These are phyloP conservation scores for Armadillidium nasatum DNA, from an alignment of 1,140 invertebrate species.

Conservation along the genomic window DNA sequence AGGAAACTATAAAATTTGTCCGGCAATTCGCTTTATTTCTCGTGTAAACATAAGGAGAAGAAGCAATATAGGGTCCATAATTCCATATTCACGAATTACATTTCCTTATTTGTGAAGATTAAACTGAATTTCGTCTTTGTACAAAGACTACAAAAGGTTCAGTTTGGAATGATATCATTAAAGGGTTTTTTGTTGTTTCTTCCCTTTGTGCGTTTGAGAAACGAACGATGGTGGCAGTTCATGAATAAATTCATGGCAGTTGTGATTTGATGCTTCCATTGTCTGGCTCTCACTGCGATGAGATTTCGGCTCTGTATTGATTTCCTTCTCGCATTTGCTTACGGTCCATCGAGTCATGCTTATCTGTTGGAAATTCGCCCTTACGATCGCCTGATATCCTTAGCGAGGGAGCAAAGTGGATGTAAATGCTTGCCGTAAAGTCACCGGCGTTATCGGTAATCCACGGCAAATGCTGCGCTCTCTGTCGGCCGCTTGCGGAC, in stretches of 20 bases:
- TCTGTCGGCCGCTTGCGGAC: slow-evolving; percentile 29
- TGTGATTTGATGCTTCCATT: slow-evolving; percentile 43
- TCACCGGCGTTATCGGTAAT: slow-evolving; percentile 39
- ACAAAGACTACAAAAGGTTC: background rate
- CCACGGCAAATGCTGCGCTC: slow-evolving; percentile 41
- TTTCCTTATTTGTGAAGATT: background rate
- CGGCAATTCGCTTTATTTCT: slow-evolving; percentile 1
- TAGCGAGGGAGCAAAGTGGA: slow-evolving; percentile 15
- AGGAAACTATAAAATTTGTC: slow-evolving; percentile 1
- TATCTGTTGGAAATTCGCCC: slow-evolving; percentile 18
- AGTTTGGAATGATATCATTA: background rate
- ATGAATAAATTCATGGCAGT: slow-evolving; percentile 43
- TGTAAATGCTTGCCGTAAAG: slow-evolving; percentile 37
- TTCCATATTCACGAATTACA: slow-evolving; percentile 2
- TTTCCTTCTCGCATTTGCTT: slow-evolving; percentile 26
- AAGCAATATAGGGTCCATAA: slow-evolving; percentile 1
- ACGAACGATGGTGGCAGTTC: slow-evolving; percentile 38
- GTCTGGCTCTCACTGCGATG: slow-evolving; percentile 40
- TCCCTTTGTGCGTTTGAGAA: slow-evolving; percentile 28
- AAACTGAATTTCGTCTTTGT: background rate
- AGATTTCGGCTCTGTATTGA: slow-evolving; percentile 39
- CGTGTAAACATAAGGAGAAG: slow-evolving; percentile 7
- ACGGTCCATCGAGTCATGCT: slow-evolving; percentile 16
- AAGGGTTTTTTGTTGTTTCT: slow-evolving; percentile 4
- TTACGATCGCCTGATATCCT: slow-evolving; percentile 23